Conservation (phyloP, 2,888 invertebrate genomes). For the Athrips mouffetella region DNA sequence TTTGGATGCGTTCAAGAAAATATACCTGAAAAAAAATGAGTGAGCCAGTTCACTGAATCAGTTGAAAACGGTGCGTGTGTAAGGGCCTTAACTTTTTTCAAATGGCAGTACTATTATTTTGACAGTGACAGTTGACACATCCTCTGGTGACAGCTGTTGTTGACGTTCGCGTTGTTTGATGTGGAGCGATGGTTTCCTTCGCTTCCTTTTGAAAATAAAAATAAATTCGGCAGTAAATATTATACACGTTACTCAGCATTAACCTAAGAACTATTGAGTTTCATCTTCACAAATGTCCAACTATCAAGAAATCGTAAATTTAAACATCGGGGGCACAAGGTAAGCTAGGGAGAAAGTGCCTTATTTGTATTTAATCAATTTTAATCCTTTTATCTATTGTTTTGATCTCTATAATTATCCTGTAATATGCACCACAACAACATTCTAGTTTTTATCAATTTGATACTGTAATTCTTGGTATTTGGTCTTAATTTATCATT, state of each 20-base stretch:
- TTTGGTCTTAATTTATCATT: background rate
- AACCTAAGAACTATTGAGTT: background rate
- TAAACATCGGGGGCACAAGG: conserved; percentile 98
- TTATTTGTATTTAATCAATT: background rate
- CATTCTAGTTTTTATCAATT: background rate
- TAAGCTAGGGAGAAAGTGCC: conserved; percentile 56
- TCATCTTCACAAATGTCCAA: conserved; percentile 53
- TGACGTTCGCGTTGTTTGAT: conserved; percentile 35
- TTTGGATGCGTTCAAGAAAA: conserved; percentile 10
- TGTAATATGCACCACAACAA: background rate
- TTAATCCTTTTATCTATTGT: conserved; percentile 11
- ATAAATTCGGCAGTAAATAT: conserved; percentile 7
- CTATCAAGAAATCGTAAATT: conserved; percentile 86
- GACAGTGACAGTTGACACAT: too few species aligned
- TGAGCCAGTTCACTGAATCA: too few species aligned
- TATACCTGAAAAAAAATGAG: background rate
- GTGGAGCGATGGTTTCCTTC: conserved; percentile 12
- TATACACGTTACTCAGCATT: background rate
- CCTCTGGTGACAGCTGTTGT: conserved; percentile 30
- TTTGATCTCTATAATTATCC: background rate
- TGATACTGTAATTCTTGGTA: background rate
- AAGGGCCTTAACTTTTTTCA: conserved; percentile 5
- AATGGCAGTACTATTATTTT: too few species aligned
- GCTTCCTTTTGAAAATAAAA: conserved; percentile 17
- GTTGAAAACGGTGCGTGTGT: too few species aligned